phyloP scores from a whole-genome alignment of 2,888 invertebrate species.

The Lysandra coridon region DNA sequence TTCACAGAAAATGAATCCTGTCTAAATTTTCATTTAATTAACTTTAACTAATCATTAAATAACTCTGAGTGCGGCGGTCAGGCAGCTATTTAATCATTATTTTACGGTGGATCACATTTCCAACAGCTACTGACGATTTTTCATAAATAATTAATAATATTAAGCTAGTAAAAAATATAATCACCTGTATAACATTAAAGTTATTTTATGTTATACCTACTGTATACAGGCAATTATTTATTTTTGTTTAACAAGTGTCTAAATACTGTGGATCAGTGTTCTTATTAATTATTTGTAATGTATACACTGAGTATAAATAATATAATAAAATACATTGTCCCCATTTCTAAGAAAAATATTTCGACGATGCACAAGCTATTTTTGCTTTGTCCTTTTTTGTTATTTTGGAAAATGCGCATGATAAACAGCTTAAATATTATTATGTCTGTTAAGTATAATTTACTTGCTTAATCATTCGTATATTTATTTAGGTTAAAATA shows the following conservation, averaged over 20 bases:
- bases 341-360: too few relatives aligned
- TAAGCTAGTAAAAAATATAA: not conserved
- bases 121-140: not conserved
- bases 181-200: not conserved
- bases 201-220: too few relatives aligned
- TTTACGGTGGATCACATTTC: not conserved
- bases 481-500: constrained; percentile 22
- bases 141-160: not conserved
- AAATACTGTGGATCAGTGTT: not conserved
- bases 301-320: too few relatives aligned
- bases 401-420: too few relatives aligned
- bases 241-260: too few relatives aligned
- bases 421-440: too few relatives aligned
- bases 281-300: not conserved
- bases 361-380: too few relatives aligned
- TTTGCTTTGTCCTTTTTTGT: too few relatives aligned
- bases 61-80: not conserved
- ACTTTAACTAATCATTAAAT: not conserved
- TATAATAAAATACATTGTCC: too few relatives aligned
- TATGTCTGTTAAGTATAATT: too few relatives aligned
- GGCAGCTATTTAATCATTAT: not conserved
- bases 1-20: not conserved
- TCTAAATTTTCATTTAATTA: not conserved
- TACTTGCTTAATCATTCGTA: not conserved
- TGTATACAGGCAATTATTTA: not conserved